Percentiles rank a stretch among this genome's conserved stretches.
phyloP scores from a whole-genome alignment of 2,888 invertebrate species.

The Catocala sponsa region DNA sequence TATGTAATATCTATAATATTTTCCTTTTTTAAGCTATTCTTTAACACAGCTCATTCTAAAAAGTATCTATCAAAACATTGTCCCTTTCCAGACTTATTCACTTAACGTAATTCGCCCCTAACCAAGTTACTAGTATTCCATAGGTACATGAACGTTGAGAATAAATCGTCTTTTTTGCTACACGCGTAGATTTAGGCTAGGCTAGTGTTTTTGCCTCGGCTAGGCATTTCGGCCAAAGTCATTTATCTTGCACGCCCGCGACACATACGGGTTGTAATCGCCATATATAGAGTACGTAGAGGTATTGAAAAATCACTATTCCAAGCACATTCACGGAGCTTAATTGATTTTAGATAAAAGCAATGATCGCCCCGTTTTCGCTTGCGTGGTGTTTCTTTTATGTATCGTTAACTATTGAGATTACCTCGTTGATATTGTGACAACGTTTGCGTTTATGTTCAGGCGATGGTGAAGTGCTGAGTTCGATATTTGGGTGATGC shows the following conservation, averaged over 20 bases:
- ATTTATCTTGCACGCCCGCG: constrained; percentile 45
- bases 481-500: too few relatives aligned
- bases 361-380: neutral
- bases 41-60: too few relatives aligned
- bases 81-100: too few relatives aligned
- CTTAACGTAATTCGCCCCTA: too few relatives aligned
- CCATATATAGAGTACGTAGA: constrained; percentile 5
- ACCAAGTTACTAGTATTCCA: constrained; percentile 14
- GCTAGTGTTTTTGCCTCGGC: constrained; percentile 43
- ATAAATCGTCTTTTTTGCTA: constrained; percentile 45
- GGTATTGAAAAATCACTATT: constrained; percentile 26
- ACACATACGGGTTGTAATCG: constrained; percentile 31
- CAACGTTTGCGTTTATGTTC: too few relatives aligned
- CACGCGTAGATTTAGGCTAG: constrained; percentile 26
- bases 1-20: too few relatives aligned
- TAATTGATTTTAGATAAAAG: constrained; percentile 10
- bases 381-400: neutral
- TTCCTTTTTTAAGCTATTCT: too few relatives aligned
- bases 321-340: constrained; percentile 12
- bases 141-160: constrained; percentile 28
- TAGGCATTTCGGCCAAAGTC: constrained; percentile 35
- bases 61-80: too few relatives aligned
- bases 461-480: too few relatives aligned
- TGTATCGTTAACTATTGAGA: too few relatives aligned
- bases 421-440: too few relatives aligned